Evolutionary conservation across 2,888 invertebrate genomes (phyloP), one percentile per base, ranked within the genome.

Genomic region (Herminia tarsipennalis): DNA sequence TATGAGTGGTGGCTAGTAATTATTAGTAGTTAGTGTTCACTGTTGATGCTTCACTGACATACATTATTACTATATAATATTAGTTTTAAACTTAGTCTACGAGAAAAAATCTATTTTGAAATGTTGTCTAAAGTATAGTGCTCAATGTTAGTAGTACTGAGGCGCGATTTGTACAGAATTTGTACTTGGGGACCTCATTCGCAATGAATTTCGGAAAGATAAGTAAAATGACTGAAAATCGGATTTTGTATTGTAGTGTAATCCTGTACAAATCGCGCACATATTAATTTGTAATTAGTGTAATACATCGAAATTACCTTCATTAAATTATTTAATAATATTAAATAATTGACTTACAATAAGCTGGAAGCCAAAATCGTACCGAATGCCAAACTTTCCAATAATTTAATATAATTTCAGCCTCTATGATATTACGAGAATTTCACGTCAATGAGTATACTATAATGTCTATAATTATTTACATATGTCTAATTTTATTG

Each of bases 331-430:
- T n/a, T n/a, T n/a, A n/a, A 48, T 47, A 44, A 44, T 41, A 40
- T 44, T 33, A 57, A 60, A 41, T 51, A 50, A 47, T 37, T 40
- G 39, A 38, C 48, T 46, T 48, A 40, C 24, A 41, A 49, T 40
- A 56, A 70, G 57, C 53, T 45, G 47, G 37, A 67, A 74, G 65
- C 60, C 52, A 56, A 58, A 66, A 56, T 57, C 18, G 36, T 51
- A 65, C 52, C 63, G 78, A 84, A 86, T 86, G 83, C 82, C 85
- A 86, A 86, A 82, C 10, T 8, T 46, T 60, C 45, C 49, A 62
- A 59, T 66, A 66, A 66, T 60, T 72, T 70, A 66, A 65, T 64
- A 63, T 70, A 64, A 53, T 66, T 71, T 76, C 73, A 76, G 76
- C 76, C 61, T 70, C 62, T 72, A 67, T 76, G 57, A 70, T 75